phyloP scores from a whole-genome alignment of 1,140 invertebrate genomes.

The Bombus affinis region DNA sequence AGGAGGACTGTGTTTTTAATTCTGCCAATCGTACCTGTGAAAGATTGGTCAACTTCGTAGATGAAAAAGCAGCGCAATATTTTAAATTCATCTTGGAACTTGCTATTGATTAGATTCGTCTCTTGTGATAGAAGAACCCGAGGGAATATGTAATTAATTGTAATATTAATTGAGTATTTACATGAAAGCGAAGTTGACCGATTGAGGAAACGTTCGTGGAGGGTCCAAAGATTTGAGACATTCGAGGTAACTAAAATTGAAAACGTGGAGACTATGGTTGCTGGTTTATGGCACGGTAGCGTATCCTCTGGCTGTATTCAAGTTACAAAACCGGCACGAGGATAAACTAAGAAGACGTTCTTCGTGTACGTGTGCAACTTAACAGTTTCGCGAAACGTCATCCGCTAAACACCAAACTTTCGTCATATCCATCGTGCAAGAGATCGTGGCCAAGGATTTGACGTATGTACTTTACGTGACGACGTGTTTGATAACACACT shows the following conservation, averaged over 20 bases:
- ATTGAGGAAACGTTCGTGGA: no score
- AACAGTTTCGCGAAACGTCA: slow-evolving; percentile 24
- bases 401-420: slow-evolving; percentile 23
- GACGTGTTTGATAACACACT: slow-evolving; percentile 18
- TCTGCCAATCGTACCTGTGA: no score
- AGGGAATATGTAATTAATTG: no score
- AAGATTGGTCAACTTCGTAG: no score
- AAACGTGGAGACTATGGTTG: background rate
- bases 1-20: no score
- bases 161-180: no score
- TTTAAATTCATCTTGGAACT: no score
- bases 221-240: background rate
- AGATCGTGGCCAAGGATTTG: slow-evolving; percentile 12
- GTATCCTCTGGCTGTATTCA: no score
- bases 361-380: background rate
- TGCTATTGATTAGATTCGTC: no score
- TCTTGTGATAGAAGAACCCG: no score
- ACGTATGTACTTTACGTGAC: slow-evolving; percentile 26
- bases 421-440: background rate
- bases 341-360: background rate
- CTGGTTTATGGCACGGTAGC: background rate
- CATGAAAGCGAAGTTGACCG: no score
- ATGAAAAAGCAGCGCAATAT: no score
- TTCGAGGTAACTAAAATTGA: background rate
- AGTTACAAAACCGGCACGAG: background rate